Evolutionary conservation across 2,888 invertebrate species (phyloP), one percentile per base, ranked within the genome.

Genomic region (Elgonia sp.): DNA sequence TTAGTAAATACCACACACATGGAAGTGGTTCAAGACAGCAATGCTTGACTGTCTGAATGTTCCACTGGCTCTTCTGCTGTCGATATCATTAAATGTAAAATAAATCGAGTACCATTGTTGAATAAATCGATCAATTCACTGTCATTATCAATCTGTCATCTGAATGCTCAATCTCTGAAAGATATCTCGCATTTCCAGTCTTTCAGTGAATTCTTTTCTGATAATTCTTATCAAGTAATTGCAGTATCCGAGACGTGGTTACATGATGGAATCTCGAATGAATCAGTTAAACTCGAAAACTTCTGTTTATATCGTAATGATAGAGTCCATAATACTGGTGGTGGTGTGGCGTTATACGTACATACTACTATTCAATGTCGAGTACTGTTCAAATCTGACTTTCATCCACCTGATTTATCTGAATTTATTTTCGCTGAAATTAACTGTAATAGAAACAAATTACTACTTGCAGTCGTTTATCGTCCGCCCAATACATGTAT

Each of bases 161-260:
- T 79, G 8, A 81, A 81, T 57, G 81, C 81, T 12, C 81, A 81
- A 12, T 72, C 81, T 21, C 18, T 81, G 7, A 53, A 42, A 4
- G 29, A 3, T 16, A 5, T 9, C 5, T 9, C 62, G 0, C 81
- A 81, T 12, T 62, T 70, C 3, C n/a, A 9, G 37, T 39, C 16
- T 10, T 63, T 81, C 40, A 5, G 12, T 5, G 21, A 72, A 10
- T 73, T n/a, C 50, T 37, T 81, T 12, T 0, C 7, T 0, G 0
- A 8, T 16, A 37, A 72, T n/a, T 16, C 14, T 9, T 63, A 21
- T 60, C 62, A 72, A 29, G 8, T 81, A 0, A 73, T 72, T 9
- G 81, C 53, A 0, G 63, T 81, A 1, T 81, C 81, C 0, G 81
- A 81, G 37, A 63, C 72, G 5, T 81, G 80, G 80, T 80, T 80